Evolutionary conservation across 2,113 vertebrate species (phyloP), one percentile per base, ranked within the genome.

Genomic region (Ptilonorhynchus violaceus): DNA sequence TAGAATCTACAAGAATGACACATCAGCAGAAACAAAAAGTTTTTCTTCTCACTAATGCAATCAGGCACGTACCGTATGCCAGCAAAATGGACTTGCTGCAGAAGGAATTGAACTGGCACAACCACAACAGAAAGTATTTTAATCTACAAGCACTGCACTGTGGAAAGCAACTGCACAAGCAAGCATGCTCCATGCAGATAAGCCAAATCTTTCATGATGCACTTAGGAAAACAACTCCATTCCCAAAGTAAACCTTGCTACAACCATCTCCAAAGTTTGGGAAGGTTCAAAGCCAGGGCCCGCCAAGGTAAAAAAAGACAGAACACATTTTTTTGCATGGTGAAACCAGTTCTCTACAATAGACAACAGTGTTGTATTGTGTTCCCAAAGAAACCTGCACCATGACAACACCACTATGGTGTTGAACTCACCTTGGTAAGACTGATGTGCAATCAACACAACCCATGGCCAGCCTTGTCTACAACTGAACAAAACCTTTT

Each of bases 351-450:
- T 63, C 47, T 86, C 35, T 59, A 1, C 35, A 52, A 37, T 1
- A 80, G 12, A 50, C 22, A 77, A 69, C 6, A 1, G 33, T 55
- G 46, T 42, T 64, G 11, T 33, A 46, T 27, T 39, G 47, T 52
- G 31, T 24, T 79, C 76, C 64, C 41, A 70, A 80, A 84, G 50
- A 72, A 82, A 56, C 52, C 20, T 2, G 5, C 15, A 60, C 16
- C 37, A 15, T 0, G 4, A 69, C 41, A 63, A 78, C 46, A 69
- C 13, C 22, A n/a, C 74, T 7, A 10, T 0, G 0, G 9, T 7
- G 30, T 39, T 69, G 41, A 82, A 49, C 31, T n/a, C 7, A 1
- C n/a, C 23, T 62, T 27, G 49, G 25, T 27, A 42, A 68, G 49
- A 62, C 7, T 28, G 41, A 37, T 21, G 42, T 7, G 33, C 41